phyloP scores from a whole-genome alignment of 2,113 vertebrate species.

The Steatornis caripensis region DNA sequence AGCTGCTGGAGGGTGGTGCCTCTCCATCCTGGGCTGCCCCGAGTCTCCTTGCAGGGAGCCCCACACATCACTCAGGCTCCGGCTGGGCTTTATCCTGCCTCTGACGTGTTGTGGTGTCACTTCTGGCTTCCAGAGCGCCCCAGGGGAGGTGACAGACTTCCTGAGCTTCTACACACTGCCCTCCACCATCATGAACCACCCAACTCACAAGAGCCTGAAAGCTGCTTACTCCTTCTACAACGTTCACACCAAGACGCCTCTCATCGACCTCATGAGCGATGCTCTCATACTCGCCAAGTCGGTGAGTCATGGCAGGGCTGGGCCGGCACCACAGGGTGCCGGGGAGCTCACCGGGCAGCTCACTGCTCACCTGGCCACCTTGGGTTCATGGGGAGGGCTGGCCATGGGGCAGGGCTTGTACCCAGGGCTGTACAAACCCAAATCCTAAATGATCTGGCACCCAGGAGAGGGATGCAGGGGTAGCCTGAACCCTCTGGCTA shows the following conservation, averaged over 20 bases:
- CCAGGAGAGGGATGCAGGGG: background rate
- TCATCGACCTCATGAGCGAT: slow-evolving; percentile 96
- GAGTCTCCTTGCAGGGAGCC: background rate
- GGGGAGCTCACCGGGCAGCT: background rate
- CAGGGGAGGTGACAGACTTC: slow-evolving; percentile 90
- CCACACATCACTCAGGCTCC: background rate
- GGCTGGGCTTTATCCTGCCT: background rate
- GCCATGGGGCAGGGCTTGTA: background rate
- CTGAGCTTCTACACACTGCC: slow-evolving; percentile 97
- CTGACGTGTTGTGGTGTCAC: rapidly evolving
- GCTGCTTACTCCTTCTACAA: slow-evolving; percentile 99
- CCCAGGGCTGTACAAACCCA: background rate
- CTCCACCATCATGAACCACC: slow-evolving; percentile 99
- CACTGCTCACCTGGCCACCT: background rate
- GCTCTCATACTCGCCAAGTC: slow-evolving; percentile 95
- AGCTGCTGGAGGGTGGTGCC: background rate
- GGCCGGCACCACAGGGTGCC: background rate
- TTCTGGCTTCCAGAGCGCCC: slow-evolving; percentile 71
- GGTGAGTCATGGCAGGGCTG: slow-evolving; percentile 68
- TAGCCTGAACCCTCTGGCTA: background rate
- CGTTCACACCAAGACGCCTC: slow-evolving; percentile 90
- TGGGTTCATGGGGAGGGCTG: background rate
- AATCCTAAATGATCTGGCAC: background rate
- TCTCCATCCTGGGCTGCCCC: background rate
- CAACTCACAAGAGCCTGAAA: slow-evolving; percentile 95